Evolutionary conservation across 2,797 vertebrate genomes (phyloP), one percentile per base, ranked within the genome.

Genomic region (Epinephelus malabaricus): DNA sequence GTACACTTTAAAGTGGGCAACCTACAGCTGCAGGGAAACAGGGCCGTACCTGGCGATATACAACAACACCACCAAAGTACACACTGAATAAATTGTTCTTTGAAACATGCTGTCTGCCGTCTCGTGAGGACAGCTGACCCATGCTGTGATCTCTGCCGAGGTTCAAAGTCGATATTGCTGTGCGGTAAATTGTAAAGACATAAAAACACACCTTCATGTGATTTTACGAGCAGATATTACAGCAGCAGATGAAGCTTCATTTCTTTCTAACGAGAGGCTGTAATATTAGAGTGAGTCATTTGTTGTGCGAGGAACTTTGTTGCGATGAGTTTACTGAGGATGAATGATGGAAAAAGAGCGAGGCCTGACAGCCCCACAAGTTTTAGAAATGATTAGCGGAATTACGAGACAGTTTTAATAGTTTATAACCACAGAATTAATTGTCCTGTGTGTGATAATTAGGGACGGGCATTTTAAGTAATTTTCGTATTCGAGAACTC

Each of bases 1-100:
- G 51, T 21, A 18, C 2, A 21, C 17, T 60, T 79, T 74, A 51
- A 84, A 84, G 25, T 50, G 45, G 76, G 21, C 64, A 73, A 65
- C 71, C 63, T 75, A 80, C 61, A 82, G 63, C 71, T 54, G 19
- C 51, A 79, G 82, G 78, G 55, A 58, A 81, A 74, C 56, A 12
- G 62, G 50, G 50, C 47, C 14, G 18, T 21, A 83, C 55, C 9
- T 7, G 15, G 69, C 23, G 0, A 14, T 19, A 30, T 34, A 67
- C 14, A 47, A 54, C 43, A 55, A 60, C 21, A 21, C 21, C 40
- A 45, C 27, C 2, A 38, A 25, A 69, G 68, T 19, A 56, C 54
- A 54, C 69, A 49, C 15, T 17, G 25, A 65, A 66, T 51, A 30
- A 59, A 76, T 56, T 67, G 46, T 14, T 11, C 11, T 30, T 23